Evolutionary conservation across 2,888 invertebrate genomes (phyloP), one percentile per base, ranked within the genome.

Genomic region (Bruchidius siliquastri): DNA sequence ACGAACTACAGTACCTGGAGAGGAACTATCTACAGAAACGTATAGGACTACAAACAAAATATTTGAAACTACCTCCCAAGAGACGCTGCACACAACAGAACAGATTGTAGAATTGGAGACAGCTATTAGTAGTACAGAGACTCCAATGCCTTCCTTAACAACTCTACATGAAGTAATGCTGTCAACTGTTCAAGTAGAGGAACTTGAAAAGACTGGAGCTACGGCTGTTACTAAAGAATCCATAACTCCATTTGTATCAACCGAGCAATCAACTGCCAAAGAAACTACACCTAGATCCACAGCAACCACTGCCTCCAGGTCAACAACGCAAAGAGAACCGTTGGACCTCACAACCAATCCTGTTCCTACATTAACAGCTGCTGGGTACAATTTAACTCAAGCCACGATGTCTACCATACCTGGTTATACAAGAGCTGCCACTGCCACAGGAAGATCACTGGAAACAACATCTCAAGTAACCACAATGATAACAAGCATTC

Each of bases 211-310:
- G 72, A 22, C 68, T 21, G 69, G 71, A 69, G 20, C 49, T 21
- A 71, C 72, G 20, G 67, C 30, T 21, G 21, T 72, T 67, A 32
- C 67, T 66, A 68, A 71, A 67, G 72, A 70, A 72, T 67, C 70
- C 32, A 73, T 68, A 30, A 68, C 69, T 13, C 13, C 72, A 67
- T 20, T 67, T 69, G 70, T 13, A 8, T 49, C 13, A 8, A 49
- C 49, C 13, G 49, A 18, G 1, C 10, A 69, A 67, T 20, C 71
- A 26, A 71, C 73, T 20, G 76, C 75, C 21, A 74, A 75, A 72
- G 75, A 76, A 73, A 67, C 70, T 22, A 71, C 69, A 69, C 22
- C 26, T 26, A 68, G 68, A 20, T 32, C 68, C 21, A 21, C 22
- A 21, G 71, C 68, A 68, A 6, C 22, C 4, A 72, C 68, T 69